Conservation (phyloP, 2,113 vertebrate genomes). For the Alexandromys fortis region DNA sequence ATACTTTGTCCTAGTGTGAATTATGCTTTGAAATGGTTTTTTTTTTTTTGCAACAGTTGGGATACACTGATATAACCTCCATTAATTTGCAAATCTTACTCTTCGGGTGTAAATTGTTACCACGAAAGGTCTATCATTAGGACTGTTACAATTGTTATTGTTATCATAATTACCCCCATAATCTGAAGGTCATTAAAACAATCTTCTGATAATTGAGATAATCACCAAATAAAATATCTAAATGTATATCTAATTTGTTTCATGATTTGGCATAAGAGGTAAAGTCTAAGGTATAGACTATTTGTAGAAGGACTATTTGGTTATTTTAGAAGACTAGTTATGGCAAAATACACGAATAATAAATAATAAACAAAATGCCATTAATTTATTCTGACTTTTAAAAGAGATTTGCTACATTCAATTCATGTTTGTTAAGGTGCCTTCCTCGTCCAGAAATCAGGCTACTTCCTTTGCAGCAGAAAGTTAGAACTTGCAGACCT, state of each 20-base stretch:
- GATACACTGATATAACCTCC: background rate
- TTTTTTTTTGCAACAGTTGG: background rate
- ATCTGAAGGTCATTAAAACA: conserved; percentile 41
- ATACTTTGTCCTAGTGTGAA: background rate
- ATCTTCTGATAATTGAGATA: conserved; percentile 47
- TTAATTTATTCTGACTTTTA: background rate
- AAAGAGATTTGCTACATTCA: conserved; percentile 18
- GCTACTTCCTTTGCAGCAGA: background rate
- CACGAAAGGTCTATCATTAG: conserved; percentile 23
- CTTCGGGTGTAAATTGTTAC: background rate
- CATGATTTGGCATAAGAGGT: background rate
- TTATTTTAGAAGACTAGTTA: background rate
- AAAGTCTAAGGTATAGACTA: background rate
- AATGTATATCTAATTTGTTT: conserved; percentile 49
- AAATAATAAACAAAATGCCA: conserved; percentile 35
- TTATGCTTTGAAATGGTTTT: conserved; percentile 7
- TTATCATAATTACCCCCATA: conserved; percentile 30
- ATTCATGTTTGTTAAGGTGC: background rate
- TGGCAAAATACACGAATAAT: conserved; percentile 24
- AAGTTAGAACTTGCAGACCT: background rate
- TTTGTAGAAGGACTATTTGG: conserved; percentile 25
- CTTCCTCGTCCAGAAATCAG: background rate
- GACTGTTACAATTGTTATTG: conserved; percentile 47
- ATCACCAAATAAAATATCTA: conserved; percentile 53
- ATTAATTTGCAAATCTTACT: conserved; percentile 9